These are phyloP conservation scores for Anthopleura xanthogrammica DNA, from an alignment of 92 coral and sea anemone species.

Conservation along the genomic window DNA sequence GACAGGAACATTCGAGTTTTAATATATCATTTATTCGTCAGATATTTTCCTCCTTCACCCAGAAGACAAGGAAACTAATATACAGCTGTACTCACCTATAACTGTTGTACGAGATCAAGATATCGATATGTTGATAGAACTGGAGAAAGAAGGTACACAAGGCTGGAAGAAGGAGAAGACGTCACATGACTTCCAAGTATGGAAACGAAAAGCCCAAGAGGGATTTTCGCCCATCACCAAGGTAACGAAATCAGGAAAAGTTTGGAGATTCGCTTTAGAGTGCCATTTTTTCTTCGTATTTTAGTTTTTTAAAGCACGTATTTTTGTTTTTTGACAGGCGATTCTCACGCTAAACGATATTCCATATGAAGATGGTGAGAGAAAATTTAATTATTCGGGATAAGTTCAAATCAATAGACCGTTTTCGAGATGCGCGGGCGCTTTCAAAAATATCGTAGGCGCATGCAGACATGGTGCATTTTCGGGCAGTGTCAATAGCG, in stretches of 20 bases:
- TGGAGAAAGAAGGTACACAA: slow-evolving; percentile 71
- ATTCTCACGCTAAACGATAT: slow-evolving; percentile 46
- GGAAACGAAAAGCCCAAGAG: slow-evolving; percentile 65
- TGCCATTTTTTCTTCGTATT: too few relatives aligned
- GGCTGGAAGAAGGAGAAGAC: slow-evolving; percentile 85
- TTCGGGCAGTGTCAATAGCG: too few relatives aligned
- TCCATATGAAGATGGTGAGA: slow-evolving; percentile 59
- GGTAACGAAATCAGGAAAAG: slow-evolving; percentile 28
- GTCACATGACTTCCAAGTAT: slow-evolving; percentile 79
- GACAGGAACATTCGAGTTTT: too few relatives aligned
- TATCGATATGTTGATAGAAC: slow-evolving; percentile 67
- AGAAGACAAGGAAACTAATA: slow-evolving; percentile 18
- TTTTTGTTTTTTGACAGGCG: slow-evolving; percentile 33
- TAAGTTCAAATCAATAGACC: too few relatives aligned
- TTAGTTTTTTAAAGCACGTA: too few relatives aligned
- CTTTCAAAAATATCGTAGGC: too few relatives aligned
- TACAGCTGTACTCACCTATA: slow-evolving; percentile 72
- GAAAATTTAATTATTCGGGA: background rate
- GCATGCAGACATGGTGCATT: too few relatives aligned
- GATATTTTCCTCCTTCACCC: too few relatives aligned
- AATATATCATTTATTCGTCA: too few relatives aligned
- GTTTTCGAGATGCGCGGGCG: too few relatives aligned
- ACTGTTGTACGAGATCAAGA: slow-evolving; percentile 83
- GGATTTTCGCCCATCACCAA: slow-evolving; percentile 79
- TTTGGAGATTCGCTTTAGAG: background rate